phyloP scores from a whole-genome alignment of 1,140 invertebrate genomes.

The Pristionchus pacificus region DNA sequence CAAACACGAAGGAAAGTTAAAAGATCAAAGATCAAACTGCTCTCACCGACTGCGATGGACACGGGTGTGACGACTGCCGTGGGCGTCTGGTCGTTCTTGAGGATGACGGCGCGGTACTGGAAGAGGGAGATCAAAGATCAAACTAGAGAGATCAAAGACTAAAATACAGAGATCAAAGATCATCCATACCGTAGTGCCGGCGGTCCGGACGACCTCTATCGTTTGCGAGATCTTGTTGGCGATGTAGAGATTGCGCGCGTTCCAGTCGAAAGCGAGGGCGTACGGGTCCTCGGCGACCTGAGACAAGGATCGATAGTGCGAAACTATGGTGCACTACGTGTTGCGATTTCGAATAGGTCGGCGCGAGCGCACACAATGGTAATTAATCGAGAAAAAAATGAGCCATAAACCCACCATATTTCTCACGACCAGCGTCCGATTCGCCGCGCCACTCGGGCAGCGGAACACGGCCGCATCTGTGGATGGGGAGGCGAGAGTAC shows the following conservation, averaged over 20 bases:
- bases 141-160: background rate
- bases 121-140: conserved; percentile 68
- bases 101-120: conserved; percentile 74
- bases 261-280: conserved; percentile 88
- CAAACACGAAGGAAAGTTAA: too few relatives aligned
- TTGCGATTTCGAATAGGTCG: too few relatives aligned
- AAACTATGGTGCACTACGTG: too few relatives aligned
- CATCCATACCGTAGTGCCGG: conserved; percentile 59
- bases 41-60: conserved; percentile 76
- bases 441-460: conserved; percentile 75
- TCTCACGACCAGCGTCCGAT: conserved; percentile 74
- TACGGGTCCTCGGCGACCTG: conserved; percentile 85
- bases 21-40: too few relatives aligned
- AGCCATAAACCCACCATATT: background rate
- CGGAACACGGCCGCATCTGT: conserved; percentile 49
- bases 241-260: conserved; percentile 87
- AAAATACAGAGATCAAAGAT: background rate
- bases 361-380: too few relatives aligned
- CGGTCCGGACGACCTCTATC: conserved; percentile 74
- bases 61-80: conserved; percentile 81
- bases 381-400: too few relatives aligned
- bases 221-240: conserved; percentile 85
- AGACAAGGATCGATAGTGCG: conserved; percentile 51
- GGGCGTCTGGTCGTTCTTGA: conserved; percentile 82
- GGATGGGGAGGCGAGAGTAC: conserved; percentile 61